Evolutionary conservation across 1,140 invertebrate species (phyloP), one percentile per base, ranked within the genome.

Genomic region (Acromyrmex charruanus): DNA sequence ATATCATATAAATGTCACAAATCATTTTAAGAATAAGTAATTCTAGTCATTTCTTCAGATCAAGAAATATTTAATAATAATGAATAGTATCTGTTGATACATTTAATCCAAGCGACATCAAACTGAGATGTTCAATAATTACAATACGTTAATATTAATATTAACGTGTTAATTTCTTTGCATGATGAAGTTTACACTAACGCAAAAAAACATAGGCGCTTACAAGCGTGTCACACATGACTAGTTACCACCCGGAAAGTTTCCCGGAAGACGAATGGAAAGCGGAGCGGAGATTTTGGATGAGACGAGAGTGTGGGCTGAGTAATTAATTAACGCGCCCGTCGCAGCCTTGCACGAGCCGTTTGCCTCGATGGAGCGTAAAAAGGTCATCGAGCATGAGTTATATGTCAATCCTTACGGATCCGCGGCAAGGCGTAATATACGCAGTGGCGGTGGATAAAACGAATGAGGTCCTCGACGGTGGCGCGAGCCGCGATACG

Each of bases 401-500:
- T 88, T 90, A 75, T 90, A 90, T 84, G 90, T 91, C 89, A 90
- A 90, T 91, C 87, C 39, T 63, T 55, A 85, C 55, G 86, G 79
- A 71, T 65, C 75, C 77, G 81, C 77, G 86, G 86, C 86, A 90
- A 90, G 87, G 89, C 89, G 89, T 88, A 88, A 90, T 90, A 90
- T 90, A 90, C 89, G 87, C 89, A 77, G 5, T 74, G 80, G 12
- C 44, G 82, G 58, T 31, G 49, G 82, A 88, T 84, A 69, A 91
- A 90, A 91, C 79, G 84, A 53, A 91, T 91, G 61, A 72, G 77
- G 79, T 90, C 85, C 87, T 85, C 87, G 91, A 86, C 77, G 88
- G 86, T 87, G 82, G 74, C 63, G 89, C 68, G 88, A 93, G 84
- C 88, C 79, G 74, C 89, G 93, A 93, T 94, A 93, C 90, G 91